Evolutionary conservation across 1,140 invertebrate genomes (phyloP), one percentile per base, ranked within the genome.

Genomic region (Ceratitis capitata): DNA sequence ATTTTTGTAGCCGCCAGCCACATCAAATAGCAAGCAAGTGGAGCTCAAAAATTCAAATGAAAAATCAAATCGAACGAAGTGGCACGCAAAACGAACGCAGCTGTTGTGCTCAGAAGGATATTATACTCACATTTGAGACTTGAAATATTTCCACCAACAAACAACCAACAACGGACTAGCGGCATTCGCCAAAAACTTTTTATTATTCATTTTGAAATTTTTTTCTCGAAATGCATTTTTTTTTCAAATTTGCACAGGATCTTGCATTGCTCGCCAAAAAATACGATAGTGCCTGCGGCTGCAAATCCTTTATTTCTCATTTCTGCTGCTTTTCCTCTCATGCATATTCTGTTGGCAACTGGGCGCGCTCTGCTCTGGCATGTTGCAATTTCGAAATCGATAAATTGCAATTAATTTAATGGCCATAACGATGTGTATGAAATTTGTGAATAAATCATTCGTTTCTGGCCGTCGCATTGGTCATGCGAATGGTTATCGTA

Each of bases 361-460:
- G 32, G 58, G 9, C 56, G 45, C 42, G 61, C 49, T 10, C 64
- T 49, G 32, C 29, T 82, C 3, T 12, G 58, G 58, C 69, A 78
- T 86, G 74, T 69, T 86, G 85, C 85, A 86, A 86, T 84, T 86
- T 86, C 32, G 49, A 82, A 86, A 86, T 86, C 85, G 85, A 86
- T 86, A 86, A 84, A 86, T 86, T 86, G 85, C 83, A 84, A 86
- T 86, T 86, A 86, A 86, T 84, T 84, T 86, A 86, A 86, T 86
- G 85, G 85, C 56, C 85, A 78, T 82, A 74, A 84, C 85, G 82
- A 83, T 61, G 82, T 85, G 45, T 45, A 85, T 82, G 56, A 85
- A 85, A 64, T 85, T 32, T 83, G 23, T 82, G 83, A 83, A 83
- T 83, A 83, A 83, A 83, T 83, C 49, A 53, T 78, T 78, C 69